Evolutionary conservation across 2,113 vertebrate species (phyloP), one percentile per base, ranked within the genome.

Genomic region (Malurus melanocephalus): DNA sequence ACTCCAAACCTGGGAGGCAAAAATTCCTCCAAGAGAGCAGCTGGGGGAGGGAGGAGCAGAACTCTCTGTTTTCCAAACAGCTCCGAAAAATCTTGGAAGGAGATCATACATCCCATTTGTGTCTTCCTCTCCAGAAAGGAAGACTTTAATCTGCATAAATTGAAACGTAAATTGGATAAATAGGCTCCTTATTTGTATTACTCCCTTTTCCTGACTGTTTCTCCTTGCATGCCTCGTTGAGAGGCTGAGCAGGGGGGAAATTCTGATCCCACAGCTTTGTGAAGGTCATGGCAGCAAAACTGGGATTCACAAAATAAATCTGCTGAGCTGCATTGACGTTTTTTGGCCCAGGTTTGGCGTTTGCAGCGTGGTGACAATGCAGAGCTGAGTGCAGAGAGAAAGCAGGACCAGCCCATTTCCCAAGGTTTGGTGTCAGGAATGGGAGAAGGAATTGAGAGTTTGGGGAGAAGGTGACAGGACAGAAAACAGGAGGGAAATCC

Each of bases 91-190:
- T 91, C 82, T 93, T 96, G 95, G 95, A 94, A 88, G 49, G 85
- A 93, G 91, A 95, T 96, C 92, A 96, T 55, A 96, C 84, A 33
- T 8, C 51, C 43, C 38, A 6, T 64, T 76, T 87, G 75, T 86
- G 80, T 42, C 87, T 95, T 93, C 92, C 87, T 92, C 80, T 85
- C 82, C 67, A 68, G 72, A 95, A 67, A 94, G 93, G 95, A 95
- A 95, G 85, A 68, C 91, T 93, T 95, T 96, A 92, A 95, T 96
- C 94, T 83, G 76, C 77, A 81, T 80, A 64, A 88, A 91, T 79
- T 60, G 52, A 91, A 95, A 53, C 79, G 78, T 73, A 79, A 92
- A 86, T 72, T 89, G 52, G 74, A 89, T 84, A 89, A 93, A 85
- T 75, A 87, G n/a, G 59, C 46, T 75, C 24, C 76, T 78, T 82